A percentile compares a stretch with the other conserved stretches of the same genome.
phyloP scores from a whole-genome alignment of 2,797 vertebrate genomes.

The Tympanoctomys barrerae region DNA sequence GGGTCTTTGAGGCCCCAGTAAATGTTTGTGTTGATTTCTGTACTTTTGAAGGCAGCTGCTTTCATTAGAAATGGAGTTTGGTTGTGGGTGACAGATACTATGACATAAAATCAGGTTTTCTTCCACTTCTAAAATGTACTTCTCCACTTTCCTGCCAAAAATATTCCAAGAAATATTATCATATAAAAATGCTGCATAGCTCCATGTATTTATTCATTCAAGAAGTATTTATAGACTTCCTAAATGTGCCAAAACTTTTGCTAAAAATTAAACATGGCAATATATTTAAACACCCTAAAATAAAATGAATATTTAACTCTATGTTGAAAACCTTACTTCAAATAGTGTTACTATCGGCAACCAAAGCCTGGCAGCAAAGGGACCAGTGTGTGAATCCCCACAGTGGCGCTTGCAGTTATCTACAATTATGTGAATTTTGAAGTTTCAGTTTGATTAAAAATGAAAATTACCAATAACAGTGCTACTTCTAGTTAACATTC shows the following conservation, averaged over 20 bases:
- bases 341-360: conserved; percentile 1
- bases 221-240: conserved; percentile 20
- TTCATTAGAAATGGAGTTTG: conserved; percentile 66
- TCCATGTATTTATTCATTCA: conserved; percentile 14
- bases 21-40: conserved; percentile 74
- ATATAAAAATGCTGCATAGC: conserved; percentile 25
- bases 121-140: conserved; percentile 62
- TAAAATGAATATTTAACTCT: conserved; percentile 68
- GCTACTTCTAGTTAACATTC: not conserved
- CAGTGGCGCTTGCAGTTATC: not conserved
- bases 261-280: conserved; percentile 60
- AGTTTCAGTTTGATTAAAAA: not conserved
- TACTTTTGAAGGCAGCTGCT: conserved; percentile 54
- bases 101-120: conserved; percentile 52
- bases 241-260: conserved; percentile 55
- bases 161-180: conserved; percentile 43
- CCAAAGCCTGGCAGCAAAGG: not conserved
- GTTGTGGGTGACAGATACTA: not conserved
- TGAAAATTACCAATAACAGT: not conserved
- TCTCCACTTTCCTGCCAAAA: conserved; percentile 5
- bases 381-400: not conserved
- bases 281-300: conserved; percentile 43
- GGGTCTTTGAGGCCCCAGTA: conserved; percentile 63
- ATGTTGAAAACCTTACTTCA: conserved; percentile 36
- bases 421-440: not conserved